Evolutionary conservation across 2,113 vertebrate genomes (phyloP).

Genomic region (Thomomys bottae): DNA sequence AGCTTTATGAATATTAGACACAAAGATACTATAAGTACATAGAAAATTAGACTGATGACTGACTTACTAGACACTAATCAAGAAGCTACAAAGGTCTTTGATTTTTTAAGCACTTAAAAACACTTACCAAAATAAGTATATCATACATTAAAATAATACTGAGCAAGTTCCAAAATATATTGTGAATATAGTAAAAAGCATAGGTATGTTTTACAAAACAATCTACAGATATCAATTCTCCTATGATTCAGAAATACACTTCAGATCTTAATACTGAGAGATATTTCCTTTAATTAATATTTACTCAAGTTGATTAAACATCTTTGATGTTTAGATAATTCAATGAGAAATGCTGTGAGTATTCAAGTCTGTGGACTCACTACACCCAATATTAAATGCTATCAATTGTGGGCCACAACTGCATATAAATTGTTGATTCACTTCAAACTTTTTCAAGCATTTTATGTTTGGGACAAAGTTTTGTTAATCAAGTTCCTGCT

Average conservation of each 20-base stretch:
- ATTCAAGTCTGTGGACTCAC: not conserved
- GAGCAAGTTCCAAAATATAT: not conserved
- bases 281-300: not conserved
- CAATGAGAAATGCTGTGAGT: slow-evolving; percentile 26
- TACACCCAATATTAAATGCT: not conserved
- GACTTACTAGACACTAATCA: not conserved
- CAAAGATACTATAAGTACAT: not conserved
- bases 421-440: not conserved
- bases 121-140: not conserved
- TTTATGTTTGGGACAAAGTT: not conserved
- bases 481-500: not conserved
- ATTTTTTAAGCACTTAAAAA: not conserved
- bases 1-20: not conserved
- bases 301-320: not conserved
- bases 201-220: not conserved
- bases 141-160: not conserved
- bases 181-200: not conserved
- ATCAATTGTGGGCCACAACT: not conserved
- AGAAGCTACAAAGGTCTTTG: not conserved
- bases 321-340: not conserved
- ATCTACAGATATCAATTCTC: accelerated
- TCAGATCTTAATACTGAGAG: not conserved
- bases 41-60: not conserved
- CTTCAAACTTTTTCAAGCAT: not conserved
- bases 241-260: not conserved